phyloP scores from a whole-genome alignment of 2,888 invertebrate species.

The Caenorhabditis panamensis region DNA sequence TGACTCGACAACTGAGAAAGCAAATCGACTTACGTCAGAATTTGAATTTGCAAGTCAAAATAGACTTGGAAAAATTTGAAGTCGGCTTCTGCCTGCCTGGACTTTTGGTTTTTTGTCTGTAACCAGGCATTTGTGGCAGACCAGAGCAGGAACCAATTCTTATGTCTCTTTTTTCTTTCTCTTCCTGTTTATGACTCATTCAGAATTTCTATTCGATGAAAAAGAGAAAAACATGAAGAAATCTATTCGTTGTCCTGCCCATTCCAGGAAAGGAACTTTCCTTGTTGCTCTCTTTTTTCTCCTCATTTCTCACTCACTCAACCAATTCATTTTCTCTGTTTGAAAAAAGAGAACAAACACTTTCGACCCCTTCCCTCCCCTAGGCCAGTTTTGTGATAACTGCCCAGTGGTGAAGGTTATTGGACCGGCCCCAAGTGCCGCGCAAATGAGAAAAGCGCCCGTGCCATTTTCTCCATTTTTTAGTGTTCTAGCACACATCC shows the following conservation, averaged over 20 bases:
- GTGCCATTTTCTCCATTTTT: slow-evolving; percentile 9
- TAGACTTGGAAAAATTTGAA: slow-evolving; percentile 17
- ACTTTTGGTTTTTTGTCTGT: slow-evolving; percentile 30
- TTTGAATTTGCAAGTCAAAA: slow-evolving; percentile 51
- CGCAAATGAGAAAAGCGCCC: slow-evolving; percentile 23
- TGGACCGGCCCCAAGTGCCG: slow-evolving; percentile 39
- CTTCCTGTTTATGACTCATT: slow-evolving; percentile 3
- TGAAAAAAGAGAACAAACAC: slow-evolving; percentile 39
- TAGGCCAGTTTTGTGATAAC: slow-evolving; percentile 48
- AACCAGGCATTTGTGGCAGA: background rate
- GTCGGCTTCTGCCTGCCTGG: slow-evolving; percentile 15
- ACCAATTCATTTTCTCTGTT: slow-evolving; percentile 8
- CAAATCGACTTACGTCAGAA: slow-evolving; percentile 27
- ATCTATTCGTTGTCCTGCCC: background rate
- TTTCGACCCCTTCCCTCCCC: slow-evolving; percentile 36
- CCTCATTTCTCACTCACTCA: background rate
- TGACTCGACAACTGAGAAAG: background rate
- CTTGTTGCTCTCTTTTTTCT: background rate
- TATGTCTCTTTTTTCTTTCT: slow-evolving; percentile 1
- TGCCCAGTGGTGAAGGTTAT: slow-evolving; percentile 43
- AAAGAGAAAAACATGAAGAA: background rate
- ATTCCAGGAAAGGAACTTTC: background rate
- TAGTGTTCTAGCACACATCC: slow-evolving; percentile 10
- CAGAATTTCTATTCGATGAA: background rate
- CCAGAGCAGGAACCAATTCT: slow-evolving; percentile 2